Evolutionary conservation across 2,797 vertebrate species (phyloP).

Genomic region (Microchirus variegatus): DNA sequence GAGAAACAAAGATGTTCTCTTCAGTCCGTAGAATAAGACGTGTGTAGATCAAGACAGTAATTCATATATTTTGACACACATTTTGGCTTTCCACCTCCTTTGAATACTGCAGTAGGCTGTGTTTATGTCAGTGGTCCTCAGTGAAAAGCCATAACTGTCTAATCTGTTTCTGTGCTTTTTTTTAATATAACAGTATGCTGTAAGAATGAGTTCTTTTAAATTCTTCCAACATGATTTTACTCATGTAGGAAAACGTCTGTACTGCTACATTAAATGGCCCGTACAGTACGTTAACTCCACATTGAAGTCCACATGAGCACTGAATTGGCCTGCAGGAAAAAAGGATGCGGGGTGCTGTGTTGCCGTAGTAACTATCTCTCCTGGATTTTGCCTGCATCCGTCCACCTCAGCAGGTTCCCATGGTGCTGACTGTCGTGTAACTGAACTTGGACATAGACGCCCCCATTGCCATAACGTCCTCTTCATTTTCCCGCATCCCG

Average conservation of each 20-base stretch:
- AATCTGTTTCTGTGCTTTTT: slow-evolving; percentile 30
- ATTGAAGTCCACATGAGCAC: slow-evolving; percentile 19
- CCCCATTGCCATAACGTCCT: slow-evolving; percentile 83
- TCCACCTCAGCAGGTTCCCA: slow-evolving; percentile 83
- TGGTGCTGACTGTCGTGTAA: slow-evolving; percentile 94
- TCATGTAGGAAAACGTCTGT: slow-evolving; percentile 25
- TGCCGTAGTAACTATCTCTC: slow-evolving; percentile 49
- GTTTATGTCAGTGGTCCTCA: neutral
- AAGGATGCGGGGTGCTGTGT: slow-evolving; percentile 32
- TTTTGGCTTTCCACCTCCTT: too few relatives aligned
- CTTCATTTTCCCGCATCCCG: slow-evolving; percentile 76
- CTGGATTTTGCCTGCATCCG: slow-evolving; percentile 21
- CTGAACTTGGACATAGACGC: slow-evolving; percentile 92
- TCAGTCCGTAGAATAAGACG: too few relatives aligned
- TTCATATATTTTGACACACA: too few relatives aligned
- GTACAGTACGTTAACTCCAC: slow-evolving; percentile 16
- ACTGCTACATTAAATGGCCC: slow-evolving; percentile 42
- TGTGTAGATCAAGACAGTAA: too few relatives aligned
- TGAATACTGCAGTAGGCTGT: too few relatives aligned
- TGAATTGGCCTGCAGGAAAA: slow-evolving; percentile 31
- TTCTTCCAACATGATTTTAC: slow-evolving; percentile 15
- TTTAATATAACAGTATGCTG: slow-evolving; percentile 32
- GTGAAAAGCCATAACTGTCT: slow-evolving; percentile 14
- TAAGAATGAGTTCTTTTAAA: slow-evolving; percentile 22
- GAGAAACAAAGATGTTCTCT: too few relatives aligned